Base-by-base conservation (phyloP, 2,888 invertebrate species). In the Epinotia ramella region DNA sequence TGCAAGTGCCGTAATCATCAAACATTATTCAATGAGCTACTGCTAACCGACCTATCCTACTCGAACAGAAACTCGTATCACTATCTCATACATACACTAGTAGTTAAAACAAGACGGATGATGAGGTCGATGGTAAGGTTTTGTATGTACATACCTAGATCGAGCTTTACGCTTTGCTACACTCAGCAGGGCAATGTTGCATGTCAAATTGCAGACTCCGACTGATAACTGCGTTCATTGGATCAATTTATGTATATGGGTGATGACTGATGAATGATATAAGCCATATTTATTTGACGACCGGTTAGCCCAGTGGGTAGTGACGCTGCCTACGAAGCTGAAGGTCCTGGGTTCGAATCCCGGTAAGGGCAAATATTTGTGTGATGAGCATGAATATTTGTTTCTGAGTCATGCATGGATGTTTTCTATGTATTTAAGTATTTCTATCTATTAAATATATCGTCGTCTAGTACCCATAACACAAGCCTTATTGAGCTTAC, bases 11-110 rank as follows among this genome's bases (percentile, higher is more conserved):
- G 74, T 70, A 71, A 70, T 78, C 71, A 73, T 79, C 77, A 49
- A 79, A 77, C 75, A 79, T 82, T 83, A 82, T 80, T 80, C 77
- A 80, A 82, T 79, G 20, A 24, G 24, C 60, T 71, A 79, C 70
- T 64, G 68, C 63, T 28, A 49, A 57, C 20, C 33, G 6, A 57
- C 49, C 5, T n/a, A 24, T 46, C 12, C 18, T 5, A 49, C n/a
- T 46, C 60, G 11, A 53, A n/a, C 20, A 28, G 1, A 20, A 16
- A 20, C 46, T 9, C 13, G 11, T 75, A 44, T 62, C 13, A 60
- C 66, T 44, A 6, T 65, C 53, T 44, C 49, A 28, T 62, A 40
- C 24, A 16, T 0, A 33, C 63, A 57, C 13, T 28, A 49, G 33
- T 11, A 46, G 24, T 59, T 65, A n/a, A 59, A 70, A 59, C 13